Conservation (phyloP, 1,140 invertebrate species). For the Aphelinus certus region DNA sequence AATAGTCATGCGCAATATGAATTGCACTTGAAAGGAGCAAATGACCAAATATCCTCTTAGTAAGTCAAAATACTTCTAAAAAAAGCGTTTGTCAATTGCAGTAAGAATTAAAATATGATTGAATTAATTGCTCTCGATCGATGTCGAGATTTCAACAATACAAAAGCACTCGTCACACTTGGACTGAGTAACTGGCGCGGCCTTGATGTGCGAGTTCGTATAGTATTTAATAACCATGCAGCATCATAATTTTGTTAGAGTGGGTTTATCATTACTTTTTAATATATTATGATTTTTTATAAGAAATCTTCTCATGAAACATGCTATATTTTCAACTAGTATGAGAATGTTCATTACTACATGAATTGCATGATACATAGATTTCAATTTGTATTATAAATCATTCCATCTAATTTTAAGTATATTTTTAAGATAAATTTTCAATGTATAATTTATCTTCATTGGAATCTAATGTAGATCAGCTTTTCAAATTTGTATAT, state of each 20-base stretch:
- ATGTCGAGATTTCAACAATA: neutral
- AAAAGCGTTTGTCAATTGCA: neutral
- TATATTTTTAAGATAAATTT: conserved; percentile 1
- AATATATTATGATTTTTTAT: conserved; percentile 22
- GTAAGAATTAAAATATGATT: neutral
- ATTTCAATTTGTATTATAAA: conserved; percentile 21
- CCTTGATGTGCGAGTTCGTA: conserved; percentile 17
- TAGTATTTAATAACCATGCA: conserved; percentile 12
- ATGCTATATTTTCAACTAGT: conserved; percentile 14
- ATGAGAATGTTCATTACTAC: conserved; percentile 9
- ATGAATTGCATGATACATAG: conserved; percentile 10
- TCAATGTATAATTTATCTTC: conserved; percentile 2
- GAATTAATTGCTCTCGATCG: conserved; percentile 4
- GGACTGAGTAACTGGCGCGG: conserved; percentile 32
- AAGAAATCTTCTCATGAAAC: conserved; percentile 13
- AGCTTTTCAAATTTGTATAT: conserved; percentile 22
- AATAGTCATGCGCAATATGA: no score
- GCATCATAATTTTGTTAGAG: conserved; percentile 26
- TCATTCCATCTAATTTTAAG: neutral
- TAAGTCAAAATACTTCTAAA: conserved; percentile 5
- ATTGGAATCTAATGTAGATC: conserved; percentile 8
- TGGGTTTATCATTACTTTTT: conserved; percentile 5
- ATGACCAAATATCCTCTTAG: conserved; percentile 16
- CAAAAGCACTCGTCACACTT: conserved; percentile 13
- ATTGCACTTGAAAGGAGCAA: neutral